Evolutionary conservation across 2,113 vertebrate species (phyloP), one percentile per base, ranked within the genome.

Genomic region (Barnardius zonarius): DNA sequence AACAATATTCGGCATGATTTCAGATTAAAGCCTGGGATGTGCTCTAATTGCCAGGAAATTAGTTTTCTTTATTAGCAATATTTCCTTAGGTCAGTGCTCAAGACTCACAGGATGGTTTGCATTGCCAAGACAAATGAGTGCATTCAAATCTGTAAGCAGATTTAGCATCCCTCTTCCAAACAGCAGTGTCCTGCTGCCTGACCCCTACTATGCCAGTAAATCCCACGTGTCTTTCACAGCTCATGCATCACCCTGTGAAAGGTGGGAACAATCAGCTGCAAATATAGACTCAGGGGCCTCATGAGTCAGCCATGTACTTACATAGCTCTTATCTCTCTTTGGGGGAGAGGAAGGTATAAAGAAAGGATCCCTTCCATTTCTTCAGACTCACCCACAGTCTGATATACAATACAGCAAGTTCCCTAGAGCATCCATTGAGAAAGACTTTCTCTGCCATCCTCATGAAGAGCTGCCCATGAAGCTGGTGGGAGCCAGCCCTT

Each of bases 51-150:
- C 64, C 79, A 96, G 69, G 84, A 97, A 95, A 83, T 77, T 51
- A 86, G 86, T 92, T 94, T 88, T 89, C 75, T 92, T 78, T 95
- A 80, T 89, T 93, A 68, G 67, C 87, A 96, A 78, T 97, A 94
- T 93, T 97, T 94, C 95, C 89, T 86, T 68, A 83, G 86, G 92
- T 97, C 89, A 91, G 46, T 61, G 73, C 83, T 96, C 92, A 78
- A 62, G 86, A 82, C 88, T 92, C 96, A 91, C 22, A 68, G 57
- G 48, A 75, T 70, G 73, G 77, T 48, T 94, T 90, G 39, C 37
- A 17, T 63, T 90, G 87, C 62, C 51, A 85, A 95, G 95, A 96
- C 75, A 51, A 92, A 83, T 33, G 51, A 51, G 35, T 68, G 85
- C 85, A 80, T 85, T 48, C 76, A 96, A 93, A 91, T 90, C 30